Evolutionary conservation across 2,113 vertebrate species (phyloP), one percentile per base, ranked within the genome.

Genomic region (Nipponia nippon): DNA sequence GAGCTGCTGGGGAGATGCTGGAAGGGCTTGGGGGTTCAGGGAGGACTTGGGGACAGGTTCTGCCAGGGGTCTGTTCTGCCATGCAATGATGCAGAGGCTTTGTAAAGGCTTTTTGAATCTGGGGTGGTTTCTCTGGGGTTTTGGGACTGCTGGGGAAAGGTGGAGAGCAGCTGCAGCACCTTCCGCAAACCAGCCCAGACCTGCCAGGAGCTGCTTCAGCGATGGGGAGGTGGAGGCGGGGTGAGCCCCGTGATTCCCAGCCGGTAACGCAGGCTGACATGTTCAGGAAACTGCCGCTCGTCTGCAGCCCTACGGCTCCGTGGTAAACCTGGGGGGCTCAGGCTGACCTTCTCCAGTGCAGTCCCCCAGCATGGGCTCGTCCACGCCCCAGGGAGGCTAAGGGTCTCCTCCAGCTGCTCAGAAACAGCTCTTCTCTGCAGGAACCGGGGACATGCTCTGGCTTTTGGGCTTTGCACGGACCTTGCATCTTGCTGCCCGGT

Each of bases 401-500:
- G 50, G 58, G 29, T 66, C 56, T 30, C 29, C 46, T 14, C 30
- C 16, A 20, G 40, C 30, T 12, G 4, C 49, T 69, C 42, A 27
- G 40, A 46, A 47, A 4, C 11, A 15, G 30, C 32, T 80, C 11
- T 15, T 13, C n/a, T 32, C 50, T 5, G 22, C 3, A 1, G 42
- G 47, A n/a, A 72, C 15, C 3, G 13, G 29, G 76, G 44, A 4
- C 23, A 2, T 0, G 0, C 34, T 44, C 13, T 36, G 58, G 22
- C 2, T 58, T 75, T 53, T 10, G 26, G 11, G 56, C 38, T 22
- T 44, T 27, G 14, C 27, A 14, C 0, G 1, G 27, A 30, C 6
- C 3, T 10, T 3, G 20, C 10, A 1, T 19, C 10, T 49, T 16
- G 16, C 55, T 21, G 1, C 1, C 26, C 0, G 1, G 34, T 17